Evolutionary conservation across 2,888 invertebrate species (phyloP), one percentile per base, ranked within the genome.

Genomic region (Pollenia labialis): DNA sequence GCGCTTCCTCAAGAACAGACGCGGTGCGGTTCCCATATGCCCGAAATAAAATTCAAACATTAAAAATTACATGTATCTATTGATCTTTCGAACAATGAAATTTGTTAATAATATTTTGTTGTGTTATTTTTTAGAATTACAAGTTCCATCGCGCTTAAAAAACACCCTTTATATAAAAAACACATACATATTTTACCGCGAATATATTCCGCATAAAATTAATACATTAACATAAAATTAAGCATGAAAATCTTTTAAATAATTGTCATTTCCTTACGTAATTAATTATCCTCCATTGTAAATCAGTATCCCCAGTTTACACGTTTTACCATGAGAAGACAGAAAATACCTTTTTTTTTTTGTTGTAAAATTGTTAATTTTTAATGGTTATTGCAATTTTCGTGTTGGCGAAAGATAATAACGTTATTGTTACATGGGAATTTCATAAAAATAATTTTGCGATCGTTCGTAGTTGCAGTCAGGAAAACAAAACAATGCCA

Each of bases 401-500:
- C 18, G 14, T 68, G 56, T 14, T 66, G 50, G 6, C 14, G 16
- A 56, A 40, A 23, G 7, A 68, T 66, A 77, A 56, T 16, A 23
- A 54, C 18, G 8, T 18, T 60, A 48, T 46, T 76, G 62, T 76
- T 52, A 64, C 52, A 54, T 54, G 64, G 52, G 64, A 76, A 52
- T 60, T 50, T 77, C n/a, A 50, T 50, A 50, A n/a, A 68, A 56
- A 56, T 42, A 60, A 32, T 69, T n/a, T 71, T 62, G 52, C 7
- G 79, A 80, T 40, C 11, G 7, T 40, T 56, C 32, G 18, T 46
- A 60, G 32, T 32, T 54, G 18, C 48, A 66, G 56, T 16, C 66
- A 56, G 42, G 50, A 72, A 72, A 81, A 72, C 32, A 72, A 72
- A 72, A 81, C 66, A 81, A 81, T 81, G 46, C n/a, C 50, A 81